These are phyloP conservation scores for Dasypolia templi DNA, from an alignment of 2,888 invertebrate species.

Conservation along the genomic window DNA sequence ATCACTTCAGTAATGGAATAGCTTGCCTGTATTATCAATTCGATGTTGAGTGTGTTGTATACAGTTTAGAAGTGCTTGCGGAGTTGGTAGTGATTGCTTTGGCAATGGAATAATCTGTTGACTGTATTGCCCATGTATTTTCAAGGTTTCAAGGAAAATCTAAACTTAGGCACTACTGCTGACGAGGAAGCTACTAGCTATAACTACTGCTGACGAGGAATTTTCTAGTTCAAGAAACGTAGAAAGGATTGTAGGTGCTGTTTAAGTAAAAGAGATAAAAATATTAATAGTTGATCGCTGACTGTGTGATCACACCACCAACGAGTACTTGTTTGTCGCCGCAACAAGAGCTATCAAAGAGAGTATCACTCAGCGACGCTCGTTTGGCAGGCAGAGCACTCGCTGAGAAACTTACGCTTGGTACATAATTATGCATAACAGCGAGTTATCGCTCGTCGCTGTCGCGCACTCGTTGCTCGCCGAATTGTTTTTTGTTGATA, in stretches of 20 bases:
- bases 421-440: no score
- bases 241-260: neutral
- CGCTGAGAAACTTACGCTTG: neutral
- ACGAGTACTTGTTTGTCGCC: neutral
- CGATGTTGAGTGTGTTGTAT: conserved; percentile 30
- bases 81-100: neutral
- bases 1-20: conserved; percentile 81
- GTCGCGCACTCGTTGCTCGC: no score
- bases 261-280: neutral
- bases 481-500: no score
- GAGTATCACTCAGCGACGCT: neutral
- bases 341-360: neutral
- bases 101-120: neutral
- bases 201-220: neutral
- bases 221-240: neutral
- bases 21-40: conserved; percentile 55
- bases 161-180: neutral
- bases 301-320: neutral
- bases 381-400: neutral
- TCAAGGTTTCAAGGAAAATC: neutral
- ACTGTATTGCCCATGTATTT: neutral
- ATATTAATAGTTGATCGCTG: neutral
- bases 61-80: conserved; percentile 39
- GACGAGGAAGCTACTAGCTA: neutral
- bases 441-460: no score